Evolutionary conservation across 2,113 vertebrate species (phyloP), one percentile per base, ranked within the genome.

Genomic region (Recurvirostra avosetta): DNA sequence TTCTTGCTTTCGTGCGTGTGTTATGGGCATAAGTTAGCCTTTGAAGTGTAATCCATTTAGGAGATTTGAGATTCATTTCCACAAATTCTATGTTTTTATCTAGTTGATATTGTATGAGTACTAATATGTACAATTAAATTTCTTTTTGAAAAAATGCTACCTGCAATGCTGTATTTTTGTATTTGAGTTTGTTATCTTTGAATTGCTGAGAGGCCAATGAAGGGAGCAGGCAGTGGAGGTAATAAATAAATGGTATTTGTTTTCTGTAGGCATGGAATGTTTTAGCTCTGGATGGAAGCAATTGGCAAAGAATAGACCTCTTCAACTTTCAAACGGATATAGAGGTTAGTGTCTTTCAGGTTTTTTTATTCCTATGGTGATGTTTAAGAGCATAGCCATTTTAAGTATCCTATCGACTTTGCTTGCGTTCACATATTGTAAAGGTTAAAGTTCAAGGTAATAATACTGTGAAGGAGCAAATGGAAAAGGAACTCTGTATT

Each of bases 251-350:
- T 55, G 94, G 8, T 84, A 12, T 87, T 41, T 94, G 47, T 97
- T 87, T 94, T 95, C 52, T 68, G 21, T 95, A 99, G 99, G 98
- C 99, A 61, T 99, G 99, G 99, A 99, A 99, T 91, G 97, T 99
- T 97, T 98, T 99, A 96, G 99, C 99, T 73, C 97, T 99, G 83
- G 99, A 99, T 98, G 99, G 99, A 97, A 99, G 99, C 97, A 99
- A 99, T 96, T 99, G 99, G 99, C 99, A 99, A 97, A 99, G 99
- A 98, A 99, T 99, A 92, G 99, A 99, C 96, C 98, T 99, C 87
- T 99, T 99, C 97, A 99, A 99, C 98, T 99, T 99, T 89, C 99
- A 99, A 85, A 99, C 99, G 15, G 99, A 99, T 96, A 99, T 99
- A 92, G 99, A 99, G 99, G 99, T 99, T 94, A 98, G 98, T 96